A percentile compares a stretch with the other conserved stretches of the same genome.
Conservation (phyloP, 1,140 invertebrate genomes). For the Aethina tumida region DNA sequence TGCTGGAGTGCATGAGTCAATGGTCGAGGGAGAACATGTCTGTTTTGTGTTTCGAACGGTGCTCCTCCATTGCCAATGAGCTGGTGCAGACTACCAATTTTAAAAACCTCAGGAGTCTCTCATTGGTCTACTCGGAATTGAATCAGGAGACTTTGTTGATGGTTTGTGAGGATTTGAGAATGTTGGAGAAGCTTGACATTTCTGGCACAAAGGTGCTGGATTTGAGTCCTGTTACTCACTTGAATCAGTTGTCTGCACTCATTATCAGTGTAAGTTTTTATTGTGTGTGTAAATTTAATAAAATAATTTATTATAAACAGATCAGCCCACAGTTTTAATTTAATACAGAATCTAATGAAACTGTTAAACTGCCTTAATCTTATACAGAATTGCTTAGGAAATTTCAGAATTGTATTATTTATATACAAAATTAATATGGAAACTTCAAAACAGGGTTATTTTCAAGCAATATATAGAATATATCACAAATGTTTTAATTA, state of each 20-base stretch:
- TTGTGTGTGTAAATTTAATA: not conserved
- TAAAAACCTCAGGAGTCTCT: conserved; percentile 52
- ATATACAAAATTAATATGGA: no score
- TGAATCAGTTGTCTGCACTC: conserved; percentile 9
- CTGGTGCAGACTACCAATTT: conserved; percentile 46
- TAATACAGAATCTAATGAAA: no score
- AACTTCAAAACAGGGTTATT: no score
- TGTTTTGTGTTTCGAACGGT: conserved; percentile 54
- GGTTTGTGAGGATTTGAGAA: conserved; percentile 57
- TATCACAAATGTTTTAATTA: no score
- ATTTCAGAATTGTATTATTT: no score
- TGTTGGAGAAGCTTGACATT: conserved; percentile 59
- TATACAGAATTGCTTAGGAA: no score
- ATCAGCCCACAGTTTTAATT: not conserved
- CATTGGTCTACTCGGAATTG: conserved; percentile 63
- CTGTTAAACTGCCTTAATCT: no score
- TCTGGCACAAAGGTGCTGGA: conserved; percentile 59
- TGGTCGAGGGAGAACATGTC: conserved; percentile 61
- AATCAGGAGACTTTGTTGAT: conserved; percentile 58
- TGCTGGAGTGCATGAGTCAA: conserved; percentile 53
- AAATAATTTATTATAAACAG: no score
- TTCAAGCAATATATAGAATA: no score
- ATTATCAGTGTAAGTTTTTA: conserved; percentile 13
- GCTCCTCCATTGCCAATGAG: conserved; percentile 47
- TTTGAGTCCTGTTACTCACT: conserved; percentile 54